Evolutionary conservation across 92 coral and sea anemone species (phyloP), one percentile per base, ranked within the genome.

Genomic region (Actinernus sp.): DNA sequence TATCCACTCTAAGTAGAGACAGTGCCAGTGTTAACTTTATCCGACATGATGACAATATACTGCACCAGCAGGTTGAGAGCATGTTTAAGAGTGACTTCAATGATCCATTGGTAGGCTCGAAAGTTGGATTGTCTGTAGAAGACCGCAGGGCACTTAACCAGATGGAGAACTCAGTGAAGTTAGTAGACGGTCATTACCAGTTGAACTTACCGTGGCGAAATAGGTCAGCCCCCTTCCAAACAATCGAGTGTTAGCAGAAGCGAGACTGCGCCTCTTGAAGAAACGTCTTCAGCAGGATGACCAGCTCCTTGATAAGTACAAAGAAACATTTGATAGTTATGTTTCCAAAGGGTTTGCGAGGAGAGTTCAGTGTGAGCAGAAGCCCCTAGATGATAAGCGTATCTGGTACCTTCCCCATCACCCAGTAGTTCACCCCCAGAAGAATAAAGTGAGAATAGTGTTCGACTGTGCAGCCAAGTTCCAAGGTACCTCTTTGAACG

Each of bases 301-400:
- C 25, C 21, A 48, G 13, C 54, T 48, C 6, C 26, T 14, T 11
- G 2, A 11, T 21, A 12, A 48, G 9, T 65, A 74, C 46, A 26
- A 54, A 7, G 36, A 26, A 1, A 56, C 49, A n/a, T 65, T 73
- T 56, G 13, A 21, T 13, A 55, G 50, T 27, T 58, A 61, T 5
- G 17, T 73, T 27, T 27, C 58, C 22, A 82, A 82, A 21, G 82
- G 77, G 4, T 66, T 53, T 20, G 88, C 77, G 2, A 18, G 68
- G 24, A 40, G 7, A 30, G 72, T 65, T 14, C 29, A 13, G 5
- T 30, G 12, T 48, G 27, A 14, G 9, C 29, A 21, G 54, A 2
- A 21, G 0, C 2, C 21, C 26, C 10, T 30, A 5, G 8, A 20
- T 1, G 25, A n/a, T n/a, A n/a, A n/a, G n/a, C n/a, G n/a, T n/a